Base-by-base conservation (phyloP, 2,113 vertebrate genomes). In the Calidris pugnax region DNA sequence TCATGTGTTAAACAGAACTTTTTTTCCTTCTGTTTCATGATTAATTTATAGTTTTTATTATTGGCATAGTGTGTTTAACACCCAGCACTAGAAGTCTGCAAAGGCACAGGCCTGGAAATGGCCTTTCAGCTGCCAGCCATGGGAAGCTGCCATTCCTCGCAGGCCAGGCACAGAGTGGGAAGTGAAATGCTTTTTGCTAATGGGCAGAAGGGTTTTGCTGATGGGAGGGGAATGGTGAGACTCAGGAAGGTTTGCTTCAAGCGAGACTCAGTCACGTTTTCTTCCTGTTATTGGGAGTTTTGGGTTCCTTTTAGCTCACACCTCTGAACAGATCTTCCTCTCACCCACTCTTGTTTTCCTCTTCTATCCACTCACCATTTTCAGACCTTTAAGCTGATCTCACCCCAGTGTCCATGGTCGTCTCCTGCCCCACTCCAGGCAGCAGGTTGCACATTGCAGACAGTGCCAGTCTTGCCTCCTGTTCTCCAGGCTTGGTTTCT, bases 381-480 rank as follows among this genome's bases (percentile, higher is more conserved):
- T 56, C 57, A 86, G 62, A 14, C 59, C 64, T 2, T 23, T 28
- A 90, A 28, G 14, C 37, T 8, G 5, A 26, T 59, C 20, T 81
- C 35, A 59, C 7, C 18, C 27, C n/a, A 17, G 10, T 73, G 43
- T n/a, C 64, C 37, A 21, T 69, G 68, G 72, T 10, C 8, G 0
- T 43, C 64, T 82, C 64, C 72, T 68, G 32, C 81, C 64, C 33
- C 8, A 2, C 12, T 48, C 19, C 50, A 60, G 45, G 30, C 68
- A 66, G 64, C 0, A 0, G 53, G 35, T 14, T 87, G 53, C n/a
- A 26, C 1, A 0, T 47, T 15, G 10, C 83, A 80, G 80, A 23
- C 79, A 53, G 41, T 71, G 41, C 56, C 69, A 16, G 10, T 67
- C 56, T 81, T 15, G 4, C 56, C 28, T 62, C 15, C 53, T 63